phyloP scores from a whole-genome alignment of 2,113 vertebrate genomes.

The Sinocyclocheilus grahami region DNA sequence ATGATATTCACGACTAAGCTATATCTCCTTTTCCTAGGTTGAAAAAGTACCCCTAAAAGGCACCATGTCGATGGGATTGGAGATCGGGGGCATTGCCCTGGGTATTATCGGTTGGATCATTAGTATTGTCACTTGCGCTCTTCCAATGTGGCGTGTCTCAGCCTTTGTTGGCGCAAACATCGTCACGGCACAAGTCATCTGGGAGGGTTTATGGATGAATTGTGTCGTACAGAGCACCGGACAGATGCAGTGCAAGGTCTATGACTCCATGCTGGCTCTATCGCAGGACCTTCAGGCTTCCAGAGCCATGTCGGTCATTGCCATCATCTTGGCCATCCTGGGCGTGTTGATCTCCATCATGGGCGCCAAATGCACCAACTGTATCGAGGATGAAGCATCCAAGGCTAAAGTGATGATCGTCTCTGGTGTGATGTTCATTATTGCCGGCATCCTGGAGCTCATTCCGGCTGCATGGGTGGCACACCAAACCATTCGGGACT shows the following conservation, averaged over 20 bases:
- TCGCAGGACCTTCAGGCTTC: slow-evolving; percentile 75
- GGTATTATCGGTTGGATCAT: slow-evolving; percentile 74
- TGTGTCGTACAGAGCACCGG: slow-evolving; percentile 80
- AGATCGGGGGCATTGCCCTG: slow-evolving; percentile 77
- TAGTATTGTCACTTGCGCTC: slow-evolving; percentile 72
- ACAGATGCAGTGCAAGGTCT: slow-evolving; percentile 82
- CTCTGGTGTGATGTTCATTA: slow-evolving; percentile 72
- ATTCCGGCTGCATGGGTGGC: slow-evolving; percentile 76
- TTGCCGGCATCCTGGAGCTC: slow-evolving; percentile 72
- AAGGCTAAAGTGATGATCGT: slow-evolving; percentile 79
- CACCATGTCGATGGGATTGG: slow-evolving; percentile 78
- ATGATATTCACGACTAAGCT: background rate
- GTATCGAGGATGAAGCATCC: slow-evolving; percentile 74
- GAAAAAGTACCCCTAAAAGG: slow-evolving; percentile 12
- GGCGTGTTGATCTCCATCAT: slow-evolving; percentile 74
- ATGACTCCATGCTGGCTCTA: slow-evolving; percentile 78
- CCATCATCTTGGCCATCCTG: slow-evolving; percentile 74
- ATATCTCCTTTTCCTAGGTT: background rate
- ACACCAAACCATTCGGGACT: slow-evolving; percentile 66
- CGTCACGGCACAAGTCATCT: slow-evolving; percentile 74
- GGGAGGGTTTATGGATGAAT: slow-evolving; percentile 81
- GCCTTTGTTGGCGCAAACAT: slow-evolving; percentile 80
- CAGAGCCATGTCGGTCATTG: slow-evolving; percentile 74
- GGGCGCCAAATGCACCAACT: slow-evolving; percentile 81
- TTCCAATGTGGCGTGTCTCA: slow-evolving; percentile 77